A percentile compares a stretch with the other conserved stretches of the same genome.
These are phyloP conservation scores for Scytalopus superciliaris DNA, from an alignment of 2,113 vertebrate species.

Conservation along the genomic window DNA sequence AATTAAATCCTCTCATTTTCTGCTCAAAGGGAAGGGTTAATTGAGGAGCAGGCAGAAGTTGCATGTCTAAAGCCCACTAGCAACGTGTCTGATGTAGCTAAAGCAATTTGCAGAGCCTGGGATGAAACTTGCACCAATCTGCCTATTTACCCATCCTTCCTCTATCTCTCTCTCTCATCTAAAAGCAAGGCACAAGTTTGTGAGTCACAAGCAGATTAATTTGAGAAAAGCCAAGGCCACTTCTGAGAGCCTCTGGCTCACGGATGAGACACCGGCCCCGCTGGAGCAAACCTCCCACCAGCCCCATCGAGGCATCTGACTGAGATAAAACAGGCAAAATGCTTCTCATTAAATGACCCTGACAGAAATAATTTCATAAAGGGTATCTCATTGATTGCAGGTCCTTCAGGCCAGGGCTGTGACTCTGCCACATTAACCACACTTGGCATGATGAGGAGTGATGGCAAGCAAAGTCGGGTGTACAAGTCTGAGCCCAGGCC, in stretches of 20 bases:
- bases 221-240: not conserved
- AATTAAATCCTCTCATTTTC: not conserved
- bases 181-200: not conserved
- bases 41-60: not conserved
- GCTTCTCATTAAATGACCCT: not conserved
- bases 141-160: not conserved
- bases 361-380: not conserved
- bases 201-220: conserved; percentile 12
- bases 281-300: not conserved
- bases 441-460: not conserved
- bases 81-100: not conserved
- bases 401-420: not conserved
- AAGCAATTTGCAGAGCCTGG: not conserved
- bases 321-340: not conserved
- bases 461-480: not conserved
- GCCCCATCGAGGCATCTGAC: accelerated
- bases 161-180: conserved; percentile 4
- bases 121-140: not conserved
- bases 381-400: not conserved
- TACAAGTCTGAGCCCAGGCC: not conserved
- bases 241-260: not conserved
- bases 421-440: not conserved
- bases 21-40: not conserved
- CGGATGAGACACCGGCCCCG: accelerated
- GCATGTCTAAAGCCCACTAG: not conserved